Evolutionary conservation across 1,140 invertebrate species (phyloP), one percentile per base, ranked within the genome.

Genomic region (Drosophila seguyi): DNA sequence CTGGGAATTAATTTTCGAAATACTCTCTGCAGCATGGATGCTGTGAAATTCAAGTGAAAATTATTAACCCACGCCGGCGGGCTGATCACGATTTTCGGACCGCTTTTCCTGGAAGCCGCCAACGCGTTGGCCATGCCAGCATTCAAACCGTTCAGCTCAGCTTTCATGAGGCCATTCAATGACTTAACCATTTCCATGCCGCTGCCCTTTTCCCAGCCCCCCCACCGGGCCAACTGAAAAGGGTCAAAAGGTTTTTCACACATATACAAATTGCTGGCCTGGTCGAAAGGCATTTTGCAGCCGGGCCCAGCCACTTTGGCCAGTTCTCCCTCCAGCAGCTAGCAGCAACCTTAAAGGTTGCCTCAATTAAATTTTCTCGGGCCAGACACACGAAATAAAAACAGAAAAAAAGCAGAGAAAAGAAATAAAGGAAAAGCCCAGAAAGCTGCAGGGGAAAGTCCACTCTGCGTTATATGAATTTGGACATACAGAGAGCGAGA

Each of bases 111-210:
- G 56, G 68, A 61, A 74, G 52, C 29, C 41, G 53, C 73, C 36
- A 55, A 48, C 38, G 48, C 41, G n/a, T 39, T 44, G 41, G 18
- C 41, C 38, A 36, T 62, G 57, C 34, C 56, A 86, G 76, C 53
- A 27, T 4, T 25, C 25, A n/a, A n/a, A 59, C 42, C 76, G 57
- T 80, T 84, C 79, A 48, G 77, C 58, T 84, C 81, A 90, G 83
- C 85, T 90, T 84, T 81, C 75, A 86, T 82, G 71, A 68, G 74
- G 67, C 74, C 69, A 81, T 87, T 87, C 81, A 90, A 90, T 88
- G 81, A 90, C 68, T 81, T 85, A 78, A 84, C 84, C 73, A 78
- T 69, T 87, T 87, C 56, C 59, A 79, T 79, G 39, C 69, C 34
- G 57, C 25, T 56, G 59, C 75, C 82, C 66, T 85, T 47, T 47